A percentile compares a stretch with the other conserved stretches of the same genome.
Evolutionary conservation across 2,797 vertebrate genomes (phyloP).

Genomic region (Yasuhikotakia modesta): DNA sequence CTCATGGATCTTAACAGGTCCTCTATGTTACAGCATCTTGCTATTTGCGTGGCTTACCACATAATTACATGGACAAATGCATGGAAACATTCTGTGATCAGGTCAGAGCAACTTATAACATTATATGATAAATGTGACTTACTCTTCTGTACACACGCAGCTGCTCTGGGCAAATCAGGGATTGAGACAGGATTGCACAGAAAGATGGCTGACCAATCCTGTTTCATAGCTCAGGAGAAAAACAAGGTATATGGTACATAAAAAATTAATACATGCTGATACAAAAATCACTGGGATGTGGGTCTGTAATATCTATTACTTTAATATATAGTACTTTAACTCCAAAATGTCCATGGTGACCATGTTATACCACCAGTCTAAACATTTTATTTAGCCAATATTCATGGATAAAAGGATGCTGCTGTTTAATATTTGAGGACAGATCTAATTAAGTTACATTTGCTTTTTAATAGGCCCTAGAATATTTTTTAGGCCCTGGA

Average conservation of each 20-base stretch:
- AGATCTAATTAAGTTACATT: neutral
- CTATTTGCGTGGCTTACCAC: too few species aligned
- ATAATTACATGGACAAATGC: too few species aligned
- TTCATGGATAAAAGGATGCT: slow-evolving; percentile 2
- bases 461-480: too few species aligned
- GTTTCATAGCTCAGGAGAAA: slow-evolving; percentile 50
- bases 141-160: slow-evolving; percentile 1
- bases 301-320: too few species aligned
- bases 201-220: slow-evolving; percentile 50
- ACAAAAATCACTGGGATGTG: too few species aligned
- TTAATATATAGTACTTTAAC: too few species aligned
- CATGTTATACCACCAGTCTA: neutral
- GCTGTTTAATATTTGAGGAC: neutral
- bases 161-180: slow-evolving; percentile 26
- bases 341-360: neutral
- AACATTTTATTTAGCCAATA: too few species aligned
- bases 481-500: slow-evolving; percentile 65
- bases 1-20: too few species aligned
- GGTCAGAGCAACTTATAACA: too few species aligned
- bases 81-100: too few species aligned
- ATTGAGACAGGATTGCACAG: slow-evolving; percentile 19
- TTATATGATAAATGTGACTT: too few species aligned
- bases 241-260: slow-evolving; percentile 61
- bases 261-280: neutral
- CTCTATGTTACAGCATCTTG: too few species aligned